Evolutionary conservation across 2,797 vertebrate genomes (phyloP).

Genomic region (Harpagifer antarcticus): DNA sequence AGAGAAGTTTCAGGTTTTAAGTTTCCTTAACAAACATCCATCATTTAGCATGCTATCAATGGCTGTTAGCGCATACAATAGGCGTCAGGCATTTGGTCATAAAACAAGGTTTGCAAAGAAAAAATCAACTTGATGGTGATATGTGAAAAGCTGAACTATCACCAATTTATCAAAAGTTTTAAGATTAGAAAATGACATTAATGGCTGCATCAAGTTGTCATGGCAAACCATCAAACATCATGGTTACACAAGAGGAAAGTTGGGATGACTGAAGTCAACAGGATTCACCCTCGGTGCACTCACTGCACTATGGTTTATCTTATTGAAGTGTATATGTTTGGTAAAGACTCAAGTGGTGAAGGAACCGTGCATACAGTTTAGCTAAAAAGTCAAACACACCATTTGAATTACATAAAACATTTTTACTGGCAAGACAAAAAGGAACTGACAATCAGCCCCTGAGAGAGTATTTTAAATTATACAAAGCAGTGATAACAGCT

Average conservation of each 20-base stretch:
- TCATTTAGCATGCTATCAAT: not conserved
- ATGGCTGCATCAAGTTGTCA: not conserved
- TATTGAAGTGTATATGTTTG: not conserved
- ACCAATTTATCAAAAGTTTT: too few relatives aligned
- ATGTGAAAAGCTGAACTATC: too few relatives aligned
- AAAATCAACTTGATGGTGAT: not conserved
- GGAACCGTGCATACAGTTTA: accelerated
- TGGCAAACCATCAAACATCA: not conserved
- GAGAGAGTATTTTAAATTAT: constrained; percentile 59
- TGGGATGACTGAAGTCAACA: not conserved
- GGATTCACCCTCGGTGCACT: not conserved
- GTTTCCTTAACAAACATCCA: not conserved
- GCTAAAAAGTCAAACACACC: constrained; percentile 4
- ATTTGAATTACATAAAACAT: constrained; percentile 60
- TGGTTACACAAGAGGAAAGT: not conserved
- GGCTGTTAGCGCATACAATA: not conserved
- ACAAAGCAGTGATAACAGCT: constrained; percentile 55
- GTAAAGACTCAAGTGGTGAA: not conserved
- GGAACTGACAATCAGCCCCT: constrained; percentile 48
- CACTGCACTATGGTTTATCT: not conserved
- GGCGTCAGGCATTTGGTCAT: not conserved
- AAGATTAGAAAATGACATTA: not conserved
- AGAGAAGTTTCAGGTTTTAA: too few relatives aligned
- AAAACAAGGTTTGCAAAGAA: not conserved
- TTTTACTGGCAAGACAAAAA: constrained; percentile 66